Evolutionary conservation across 1,140 invertebrate species (phyloP), one percentile per base, ranked within the genome.

Genomic region (Pseudomyrmex concolor): DNA sequence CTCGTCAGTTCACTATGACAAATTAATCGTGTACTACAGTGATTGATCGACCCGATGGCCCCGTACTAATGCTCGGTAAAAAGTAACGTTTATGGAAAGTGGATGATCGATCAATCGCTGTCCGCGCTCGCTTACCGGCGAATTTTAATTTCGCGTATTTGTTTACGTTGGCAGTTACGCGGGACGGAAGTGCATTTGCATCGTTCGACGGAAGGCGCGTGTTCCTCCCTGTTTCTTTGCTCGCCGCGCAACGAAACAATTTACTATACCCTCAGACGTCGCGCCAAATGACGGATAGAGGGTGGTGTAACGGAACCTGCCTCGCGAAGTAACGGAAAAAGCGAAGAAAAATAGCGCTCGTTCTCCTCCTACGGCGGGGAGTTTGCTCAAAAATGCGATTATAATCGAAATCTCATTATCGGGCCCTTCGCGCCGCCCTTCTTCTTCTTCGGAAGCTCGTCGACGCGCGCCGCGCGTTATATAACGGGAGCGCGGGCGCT

Each of bases 61-160:
- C 66, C 76, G 76, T 66, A 80, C 76, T 80, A 80, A 80, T 80
- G 66, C 76, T 71, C 76, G 66, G 66, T 80, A 71, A 80, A 71
- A 80, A 80, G 76, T 80, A 80, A 80, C 76, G 76, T 80, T 80
- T 80, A 80, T 80, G 76, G 66, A 80, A 80, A 80, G 76, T 80
- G 76, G 76, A 80, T 59, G 76, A 80, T 80, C 76, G 76, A 80
- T 80, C 76, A 80, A 80, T 80, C 76, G 76, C 76, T 80, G 76
- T 80, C 76, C 66, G 66, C 54, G 64, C 62, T 59, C 66, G 76
- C 54, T 78, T 54, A 70, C 64, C 34, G 76, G 76, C 76, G 76
- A 70, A 80, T 80, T 80, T 70, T 80, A 80, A 80, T 80, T 80
- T 70, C 54, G 76, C 76, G 66, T 80, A 80, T 80, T 80, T 80